A percentile compares a stretch with the other conserved stretches of the same genome.
These are phyloP conservation scores for Tachycineta bicolor DNA, from an alignment of 2,113 vertebrate genomes.

Conservation along the genomic window DNA sequence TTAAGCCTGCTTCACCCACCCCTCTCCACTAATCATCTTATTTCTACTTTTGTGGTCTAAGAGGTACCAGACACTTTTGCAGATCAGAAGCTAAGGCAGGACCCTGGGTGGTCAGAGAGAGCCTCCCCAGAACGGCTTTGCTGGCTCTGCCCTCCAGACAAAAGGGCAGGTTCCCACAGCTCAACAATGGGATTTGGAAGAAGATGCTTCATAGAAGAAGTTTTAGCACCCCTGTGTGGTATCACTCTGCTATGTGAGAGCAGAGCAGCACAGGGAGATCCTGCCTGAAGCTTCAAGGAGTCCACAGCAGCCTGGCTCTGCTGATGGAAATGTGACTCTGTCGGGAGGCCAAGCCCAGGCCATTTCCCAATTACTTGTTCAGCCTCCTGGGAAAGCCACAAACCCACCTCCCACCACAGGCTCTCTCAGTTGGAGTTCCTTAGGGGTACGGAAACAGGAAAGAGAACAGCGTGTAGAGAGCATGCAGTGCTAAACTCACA, in stretches of 20 bases:
- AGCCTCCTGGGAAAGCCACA: not conserved
- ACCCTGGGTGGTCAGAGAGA: not conserved
- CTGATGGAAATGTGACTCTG: slow-evolving; percentile 3
- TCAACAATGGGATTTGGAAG: not conserved
- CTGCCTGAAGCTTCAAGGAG: not conserved
- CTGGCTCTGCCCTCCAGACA: not conserved
- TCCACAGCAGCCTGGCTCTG: not conserved
- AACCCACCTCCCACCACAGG: not conserved
- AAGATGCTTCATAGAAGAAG: slow-evolving; percentile 73
- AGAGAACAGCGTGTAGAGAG: not conserved
- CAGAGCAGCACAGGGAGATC: not conserved
- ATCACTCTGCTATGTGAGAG: slow-evolving; percentile 70
- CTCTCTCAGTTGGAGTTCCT: not conserved
- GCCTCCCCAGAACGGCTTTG: not conserved
- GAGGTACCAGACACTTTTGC: not conserved
- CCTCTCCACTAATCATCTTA: not conserved
- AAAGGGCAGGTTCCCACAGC: not conserved
- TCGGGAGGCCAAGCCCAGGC: not conserved
- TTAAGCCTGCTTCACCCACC: not conserved
- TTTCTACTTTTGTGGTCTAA: not conserved
- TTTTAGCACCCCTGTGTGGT: slow-evolving; percentile 90
- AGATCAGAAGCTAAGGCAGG: not conserved
- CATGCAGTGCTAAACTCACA: not conserved
- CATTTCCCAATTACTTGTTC: not conserved
- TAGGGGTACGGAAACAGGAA: not conserved